phyloP scores from a whole-genome alignment of 2,113 vertebrate species.

The Otolemur garnettii region DNA sequence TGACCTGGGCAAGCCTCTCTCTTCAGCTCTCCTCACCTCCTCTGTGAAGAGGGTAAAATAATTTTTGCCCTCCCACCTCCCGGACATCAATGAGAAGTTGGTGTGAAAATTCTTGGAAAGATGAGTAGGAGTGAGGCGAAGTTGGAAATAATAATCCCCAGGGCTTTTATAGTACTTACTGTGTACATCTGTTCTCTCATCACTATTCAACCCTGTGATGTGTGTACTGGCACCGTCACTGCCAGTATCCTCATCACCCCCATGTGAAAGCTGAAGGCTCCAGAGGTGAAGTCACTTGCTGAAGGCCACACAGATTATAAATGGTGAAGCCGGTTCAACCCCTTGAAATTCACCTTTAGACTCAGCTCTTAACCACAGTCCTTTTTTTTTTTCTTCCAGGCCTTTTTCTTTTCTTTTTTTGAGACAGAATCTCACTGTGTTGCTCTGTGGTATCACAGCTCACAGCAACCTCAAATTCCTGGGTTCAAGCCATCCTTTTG shows the following conservation, averaged over 20 bases:
- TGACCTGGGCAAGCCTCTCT: not conserved
- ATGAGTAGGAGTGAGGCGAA: conserved; percentile 5
- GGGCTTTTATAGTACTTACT: not conserved
- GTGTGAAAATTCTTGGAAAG: conserved; percentile 42
- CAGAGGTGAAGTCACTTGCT: not conserved
- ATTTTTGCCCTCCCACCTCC: not conserved
- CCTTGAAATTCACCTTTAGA: not conserved
- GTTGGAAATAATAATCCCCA: not conserved
- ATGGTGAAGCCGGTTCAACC: not conserved
- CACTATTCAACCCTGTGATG: not conserved
- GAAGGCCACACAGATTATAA: not conserved
- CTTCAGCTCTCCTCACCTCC: not conserved
- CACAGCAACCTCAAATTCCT: too few relatives aligned
- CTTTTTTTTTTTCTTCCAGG: not conserved
- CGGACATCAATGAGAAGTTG: not conserved
- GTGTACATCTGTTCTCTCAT: not conserved
- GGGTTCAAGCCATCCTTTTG: too few relatives aligned
- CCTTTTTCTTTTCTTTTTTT: not conserved
- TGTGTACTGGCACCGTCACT: not conserved
- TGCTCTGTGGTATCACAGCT: too few relatives aligned
- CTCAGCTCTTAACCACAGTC: not conserved
- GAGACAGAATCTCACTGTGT: too few relatives aligned
- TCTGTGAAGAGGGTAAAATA: not conserved
- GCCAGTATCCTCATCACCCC: not conserved
- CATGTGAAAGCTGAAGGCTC: not conserved